phyloP scores from a whole-genome alignment of 1,140 invertebrate species.

The Nasonia giraulti region DNA sequence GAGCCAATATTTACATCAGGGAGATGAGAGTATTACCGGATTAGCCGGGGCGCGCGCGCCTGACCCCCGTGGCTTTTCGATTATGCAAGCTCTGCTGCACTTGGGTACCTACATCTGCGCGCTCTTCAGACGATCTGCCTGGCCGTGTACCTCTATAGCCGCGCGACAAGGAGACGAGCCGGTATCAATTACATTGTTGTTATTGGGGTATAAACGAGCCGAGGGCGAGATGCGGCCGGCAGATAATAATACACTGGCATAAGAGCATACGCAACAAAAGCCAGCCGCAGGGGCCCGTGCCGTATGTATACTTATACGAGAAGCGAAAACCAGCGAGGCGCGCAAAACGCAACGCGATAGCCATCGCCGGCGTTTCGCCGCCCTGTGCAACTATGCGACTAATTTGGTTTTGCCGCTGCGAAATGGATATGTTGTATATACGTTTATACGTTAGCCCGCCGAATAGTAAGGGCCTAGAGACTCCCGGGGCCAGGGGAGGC shows the following conservation, averaged over 20 bases:
- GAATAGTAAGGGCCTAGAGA: neutral
- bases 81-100: conserved; percentile 65
- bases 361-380: conserved; percentile 56
- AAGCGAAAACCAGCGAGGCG: conserved; percentile 25
- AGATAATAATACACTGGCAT: conserved; percentile 72
- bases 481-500: conserved; percentile 49
- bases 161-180: conserved; percentile 22
- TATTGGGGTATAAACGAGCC: conserved; percentile 58
- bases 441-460: neutral
- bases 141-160: neutral
- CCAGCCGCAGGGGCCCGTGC: conserved; percentile 49
- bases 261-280: conserved; percentile 69
- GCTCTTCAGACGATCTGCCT: conserved; percentile 22
- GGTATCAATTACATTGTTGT: conserved; percentile 75
- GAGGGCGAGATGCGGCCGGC: conserved; percentile 64
- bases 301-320: neutral
- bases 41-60: conserved; percentile 56
- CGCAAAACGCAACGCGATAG: conserved; percentile 65
- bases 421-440: conserved; percentile 60
- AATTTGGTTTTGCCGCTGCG: conserved; percentile 65
- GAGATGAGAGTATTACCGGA: conserved; percentile 70
- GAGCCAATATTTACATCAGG: conserved; percentile 65
- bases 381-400: conserved; percentile 70
- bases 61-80: conserved; percentile 72
- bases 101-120: conserved; percentile 66